Evolutionary conservation across 1,140 invertebrate genomes (phyloP).

Genomic region (Drosophila serrata): DNA sequence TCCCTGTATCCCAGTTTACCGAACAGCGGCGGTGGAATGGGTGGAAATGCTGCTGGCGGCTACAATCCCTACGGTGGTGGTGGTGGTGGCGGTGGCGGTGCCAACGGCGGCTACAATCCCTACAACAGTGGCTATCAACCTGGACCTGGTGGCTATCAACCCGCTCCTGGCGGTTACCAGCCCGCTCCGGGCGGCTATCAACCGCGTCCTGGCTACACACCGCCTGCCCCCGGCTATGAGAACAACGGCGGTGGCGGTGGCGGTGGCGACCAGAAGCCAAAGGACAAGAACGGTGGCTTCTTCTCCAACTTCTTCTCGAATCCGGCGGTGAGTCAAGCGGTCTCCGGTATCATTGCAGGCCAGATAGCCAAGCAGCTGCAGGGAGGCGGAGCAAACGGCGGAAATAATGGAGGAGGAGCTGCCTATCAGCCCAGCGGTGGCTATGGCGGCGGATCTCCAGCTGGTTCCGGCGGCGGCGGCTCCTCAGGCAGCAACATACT

Average conservation of each 20-base stretch:
- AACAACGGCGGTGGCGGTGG: constrained; percentile 53
- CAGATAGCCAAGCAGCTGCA: constrained; percentile 80
- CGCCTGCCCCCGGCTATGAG: constrained; percentile 68
- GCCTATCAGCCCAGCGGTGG: constrained; percentile 77
- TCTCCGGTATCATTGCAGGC: constrained; percentile 82
- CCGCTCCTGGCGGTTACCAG: constrained; percentile 43
- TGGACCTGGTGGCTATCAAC: constrained; percentile 53
- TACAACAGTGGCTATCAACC: constrained; percentile 51
- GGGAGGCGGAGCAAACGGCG: constrained; percentile 58
- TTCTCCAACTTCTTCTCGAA: constrained; percentile 83
- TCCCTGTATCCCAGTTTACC: constrained; percentile 79
- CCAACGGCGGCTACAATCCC: constrained; percentile 58
- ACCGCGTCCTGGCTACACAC: constrained; percentile 67
- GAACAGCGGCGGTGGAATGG: constrained; percentile 30
- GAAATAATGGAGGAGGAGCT: constrained; percentile 27
- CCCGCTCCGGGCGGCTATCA: constrained; percentile 60
- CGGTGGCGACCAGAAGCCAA: constrained; percentile 65
- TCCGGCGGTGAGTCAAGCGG: constrained; percentile 82
- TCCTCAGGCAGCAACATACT: constrained; percentile 61
- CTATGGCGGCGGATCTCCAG: constrained; percentile 51
- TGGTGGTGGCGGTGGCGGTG: constrained; percentile 56
- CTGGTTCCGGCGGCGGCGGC: constrained; percentile 47
- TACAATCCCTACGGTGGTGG: constrained; percentile 63
- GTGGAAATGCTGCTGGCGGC: constrained; percentile 30
- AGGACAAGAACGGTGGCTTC: constrained; percentile 82